Percentiles rank a stretch among this genome's conserved stretches.
These are phyloP conservation scores for Archaeoteleia sp. DNA, from an alignment of 2,888 invertebrate species.

Conservation along the genomic window DNA sequence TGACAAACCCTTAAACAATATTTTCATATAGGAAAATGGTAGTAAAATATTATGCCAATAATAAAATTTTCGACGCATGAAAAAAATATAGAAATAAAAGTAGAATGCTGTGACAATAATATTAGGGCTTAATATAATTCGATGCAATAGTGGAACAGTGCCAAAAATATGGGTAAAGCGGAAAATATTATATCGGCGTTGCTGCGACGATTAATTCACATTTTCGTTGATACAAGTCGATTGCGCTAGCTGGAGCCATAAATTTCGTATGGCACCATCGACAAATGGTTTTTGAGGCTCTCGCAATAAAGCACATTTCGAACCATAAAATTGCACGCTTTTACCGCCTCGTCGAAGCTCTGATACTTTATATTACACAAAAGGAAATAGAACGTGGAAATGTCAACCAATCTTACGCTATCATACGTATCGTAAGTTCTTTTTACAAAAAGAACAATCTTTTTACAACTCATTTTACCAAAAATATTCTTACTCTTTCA, in stretches of 20 bases:
- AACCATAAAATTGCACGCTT: constrained; percentile 15
- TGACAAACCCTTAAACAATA: too few relatives aligned
- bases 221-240: constrained; percentile 31
- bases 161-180: too few relatives aligned
- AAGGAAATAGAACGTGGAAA: constrained; percentile 11
- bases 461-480: neutral
- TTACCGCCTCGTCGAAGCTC: constrained; percentile 11
- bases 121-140: too few relatives aligned
- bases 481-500: neutral
- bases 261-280: constrained; percentile 14
- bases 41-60: too few relatives aligned
- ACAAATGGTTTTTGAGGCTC: constrained; percentile 28
- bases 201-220: constrained; percentile 25
- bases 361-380: constrained; percentile 27
- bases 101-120: too few relatives aligned
- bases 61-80: too few relatives aligned
- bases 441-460: neutral
- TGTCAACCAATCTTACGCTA: neutral
- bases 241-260: constrained; percentile 2
- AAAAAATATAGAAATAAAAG: too few relatives aligned
- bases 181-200: constrained; percentile 20
- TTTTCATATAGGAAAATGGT: too few relatives aligned
- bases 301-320: constrained; percentile 30
- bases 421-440: neutral
- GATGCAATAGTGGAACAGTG: too few relatives aligned